Evolutionary conservation across 2,888 invertebrate genomes (phyloP).

Genomic region (Cyrtodaria siliqua): DNA sequence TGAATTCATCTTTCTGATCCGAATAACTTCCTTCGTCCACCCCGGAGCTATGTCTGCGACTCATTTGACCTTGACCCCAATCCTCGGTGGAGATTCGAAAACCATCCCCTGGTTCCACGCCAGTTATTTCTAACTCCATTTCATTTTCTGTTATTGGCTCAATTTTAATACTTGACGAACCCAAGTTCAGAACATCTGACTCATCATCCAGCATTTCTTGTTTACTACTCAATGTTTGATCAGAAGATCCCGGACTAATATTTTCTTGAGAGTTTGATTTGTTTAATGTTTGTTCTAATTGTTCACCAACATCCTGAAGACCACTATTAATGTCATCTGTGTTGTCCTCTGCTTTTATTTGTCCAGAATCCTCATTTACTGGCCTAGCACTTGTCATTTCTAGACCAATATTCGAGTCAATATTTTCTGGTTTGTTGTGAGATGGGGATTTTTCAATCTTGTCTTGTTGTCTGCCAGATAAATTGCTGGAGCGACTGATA

Average conservation of each 20-base stretch:
- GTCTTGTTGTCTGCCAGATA: constrained; percentile 2
- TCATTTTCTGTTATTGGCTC: constrained; percentile 61
- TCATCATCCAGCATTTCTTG: constrained; percentile 3
- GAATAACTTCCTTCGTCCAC: no score
- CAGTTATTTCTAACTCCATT: constrained; percentile 60
- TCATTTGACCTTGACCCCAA: constrained; percentile 25
- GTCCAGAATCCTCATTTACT: no score
- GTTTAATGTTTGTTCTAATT: no score
- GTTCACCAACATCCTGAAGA: no score
- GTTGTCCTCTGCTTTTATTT: no score
- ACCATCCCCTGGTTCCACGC: constrained; percentile 46
- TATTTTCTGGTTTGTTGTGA: neutral
- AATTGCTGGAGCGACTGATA: neutral
- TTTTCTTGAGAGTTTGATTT: no score
- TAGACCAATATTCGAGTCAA: no score
- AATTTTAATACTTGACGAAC: constrained; percentile 48
- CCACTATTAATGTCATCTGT: no score
- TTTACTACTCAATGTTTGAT: no score
- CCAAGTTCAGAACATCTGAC: neutral
- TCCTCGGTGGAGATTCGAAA: constrained; percentile 7
- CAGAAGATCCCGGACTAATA: no score
- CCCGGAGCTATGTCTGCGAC: neutral
- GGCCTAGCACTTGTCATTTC: no score
- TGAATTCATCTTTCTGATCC: no score
- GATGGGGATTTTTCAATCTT: neutral